Evolutionary conservation across 1,140 invertebrate genomes (phyloP).

Genomic region (Cataglyphis hispanica): DNA sequence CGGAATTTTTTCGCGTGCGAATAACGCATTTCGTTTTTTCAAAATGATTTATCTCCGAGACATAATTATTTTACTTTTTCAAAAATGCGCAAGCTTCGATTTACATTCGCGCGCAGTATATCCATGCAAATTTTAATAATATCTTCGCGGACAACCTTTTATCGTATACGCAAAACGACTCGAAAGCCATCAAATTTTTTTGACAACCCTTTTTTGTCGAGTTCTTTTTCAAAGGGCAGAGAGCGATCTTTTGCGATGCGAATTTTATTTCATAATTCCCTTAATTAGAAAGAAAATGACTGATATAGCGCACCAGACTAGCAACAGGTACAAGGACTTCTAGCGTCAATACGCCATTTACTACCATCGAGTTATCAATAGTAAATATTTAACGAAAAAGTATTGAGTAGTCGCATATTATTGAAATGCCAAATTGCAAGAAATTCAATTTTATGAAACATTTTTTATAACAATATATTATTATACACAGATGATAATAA

Average conservation of each 20-base stretch:
- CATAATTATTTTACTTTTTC: constrained; percentile 16
- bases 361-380: constrained; percentile 6
- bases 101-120: not conserved
- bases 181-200: not conserved
- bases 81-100: not conserved
- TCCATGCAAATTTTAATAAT: constrained; percentile 30
- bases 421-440: not conserved
- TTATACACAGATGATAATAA: not conserved
- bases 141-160: not conserved
- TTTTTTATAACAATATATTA: not conserved
- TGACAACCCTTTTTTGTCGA: not conserved
- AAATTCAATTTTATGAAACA: not conserved
- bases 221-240: not conserved
- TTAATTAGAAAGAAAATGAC: constrained; percentile 30
- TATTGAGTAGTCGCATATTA: not conserved
- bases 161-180: not conserved
- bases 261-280: not conserved
- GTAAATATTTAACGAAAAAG: not conserved
- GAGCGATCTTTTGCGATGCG: not conserved
- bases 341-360: constrained; percentile 26
- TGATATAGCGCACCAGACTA: constrained; percentile 37
- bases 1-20: not conserved
- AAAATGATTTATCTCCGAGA: constrained; percentile 21
- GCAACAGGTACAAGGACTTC: constrained; percentile 52
- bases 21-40: not conserved